phyloP scores from a whole-genome alignment of 35 echinoderm and acorn worm genomes.

The Nesometra sesokonis region DNA sequence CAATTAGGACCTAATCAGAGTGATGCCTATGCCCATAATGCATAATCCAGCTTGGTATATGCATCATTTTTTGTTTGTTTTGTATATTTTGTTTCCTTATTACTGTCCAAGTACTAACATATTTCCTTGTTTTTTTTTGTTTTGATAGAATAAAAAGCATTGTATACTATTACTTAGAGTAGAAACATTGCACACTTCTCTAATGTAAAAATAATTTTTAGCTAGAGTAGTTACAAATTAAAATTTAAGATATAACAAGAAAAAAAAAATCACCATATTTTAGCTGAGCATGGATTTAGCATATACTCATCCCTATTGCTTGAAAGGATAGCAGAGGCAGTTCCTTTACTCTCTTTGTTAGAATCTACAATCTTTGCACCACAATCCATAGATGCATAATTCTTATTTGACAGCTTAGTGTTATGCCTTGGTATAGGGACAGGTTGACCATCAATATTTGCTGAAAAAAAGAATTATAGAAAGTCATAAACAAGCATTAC shows the following conservation, averaged over 20 bases:
- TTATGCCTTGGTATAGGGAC: slow-evolving; percentile 6
- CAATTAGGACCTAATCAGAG: no score
- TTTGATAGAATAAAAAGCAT: background rate
- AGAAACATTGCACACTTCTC: no score
- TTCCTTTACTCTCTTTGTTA: slow-evolving; percentile 67
- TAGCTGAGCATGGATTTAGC: slow-evolving; percentile 89
- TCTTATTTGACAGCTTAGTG: slow-evolving; percentile 65
- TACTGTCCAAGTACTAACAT: no score
- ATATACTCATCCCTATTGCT: slow-evolving; percentile 85
- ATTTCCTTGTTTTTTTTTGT: no score
- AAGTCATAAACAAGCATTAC: background rate
- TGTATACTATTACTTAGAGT: no score
- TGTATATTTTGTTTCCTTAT: no score
- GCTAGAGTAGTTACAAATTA: no score
- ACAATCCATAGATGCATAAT: slow-evolving; percentile 81
- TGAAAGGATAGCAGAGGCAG: slow-evolving; percentile 50
- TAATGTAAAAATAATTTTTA: no score
- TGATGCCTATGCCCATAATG: no score
- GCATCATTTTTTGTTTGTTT: no score
- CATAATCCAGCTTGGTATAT: no score
- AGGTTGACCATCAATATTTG: slow-evolving; percentile 5
- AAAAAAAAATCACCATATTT: slow-evolving; percentile 45
- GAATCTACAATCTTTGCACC: slow-evolving; percentile 61
- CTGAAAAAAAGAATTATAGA: background rate
- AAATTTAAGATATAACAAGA: no score